Evolutionary conservation across 2,797 vertebrate genomes (phyloP).

Genomic region (Xyrichtys novacula): DNA sequence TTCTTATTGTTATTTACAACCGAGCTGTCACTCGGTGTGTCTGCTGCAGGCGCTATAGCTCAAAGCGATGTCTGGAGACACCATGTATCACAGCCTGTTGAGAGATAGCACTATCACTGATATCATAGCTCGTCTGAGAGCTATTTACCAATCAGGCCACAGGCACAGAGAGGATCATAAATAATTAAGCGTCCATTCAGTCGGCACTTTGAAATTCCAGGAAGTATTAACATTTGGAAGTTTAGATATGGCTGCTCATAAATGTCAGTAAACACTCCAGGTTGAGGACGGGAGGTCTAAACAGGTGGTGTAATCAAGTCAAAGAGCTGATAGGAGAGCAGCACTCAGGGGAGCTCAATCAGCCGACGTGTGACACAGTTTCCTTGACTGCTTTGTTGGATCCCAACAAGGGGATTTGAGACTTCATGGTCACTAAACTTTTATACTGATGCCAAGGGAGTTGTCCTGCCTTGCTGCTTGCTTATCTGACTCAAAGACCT

Average conservation of each 20-base stretch:
- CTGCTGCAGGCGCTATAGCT: conserved; percentile 38
- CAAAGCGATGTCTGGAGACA: conserved; percentile 10
- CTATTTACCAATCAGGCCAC: conserved; percentile 64
- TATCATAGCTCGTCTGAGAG: conserved; percentile 49
- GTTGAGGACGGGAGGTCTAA: conserved; percentile 62
- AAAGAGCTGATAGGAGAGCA: conserved; percentile 55
- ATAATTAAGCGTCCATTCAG: conserved; percentile 66
- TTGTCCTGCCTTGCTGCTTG: conserved; percentile 28
- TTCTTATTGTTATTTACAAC: conserved; percentile 25
- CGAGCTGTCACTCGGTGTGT: conserved; percentile 40
- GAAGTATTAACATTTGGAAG: conserved; percentile 60
- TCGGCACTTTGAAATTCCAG: conserved; percentile 67
- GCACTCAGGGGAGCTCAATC: conserved; percentile 57
- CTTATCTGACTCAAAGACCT: conserved; percentile 48
- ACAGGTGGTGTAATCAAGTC: conserved; percentile 72
- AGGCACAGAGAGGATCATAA: conserved; percentile 62
- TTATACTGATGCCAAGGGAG: conserved; percentile 47
- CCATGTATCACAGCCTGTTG: conserved; percentile 27
- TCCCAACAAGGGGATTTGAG: conserved; percentile 47
- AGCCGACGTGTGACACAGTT: conserved; percentile 31
- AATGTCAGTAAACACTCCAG: conserved; percentile 73
- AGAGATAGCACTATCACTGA: conserved; percentile 34
- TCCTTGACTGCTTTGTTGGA: conserved; percentile 46
- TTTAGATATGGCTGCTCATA: conserved; percentile 44
- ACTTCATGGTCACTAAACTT: conserved; percentile 56